phyloP scores from a whole-genome alignment of 2,888 invertebrate genomes.

The Lithophane socia region DNA sequence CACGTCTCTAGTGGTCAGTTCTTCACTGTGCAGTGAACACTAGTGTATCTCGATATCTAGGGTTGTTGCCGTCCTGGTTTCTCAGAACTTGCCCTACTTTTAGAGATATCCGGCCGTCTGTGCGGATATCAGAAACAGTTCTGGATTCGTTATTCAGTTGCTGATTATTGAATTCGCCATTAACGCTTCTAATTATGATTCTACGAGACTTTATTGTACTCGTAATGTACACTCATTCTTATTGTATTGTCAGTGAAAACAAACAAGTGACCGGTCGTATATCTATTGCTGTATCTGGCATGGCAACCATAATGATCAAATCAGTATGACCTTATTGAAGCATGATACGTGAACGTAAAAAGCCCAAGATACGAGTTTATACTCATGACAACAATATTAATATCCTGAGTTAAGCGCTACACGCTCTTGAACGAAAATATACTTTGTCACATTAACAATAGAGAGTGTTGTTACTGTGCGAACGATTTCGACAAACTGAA shows the following conservation, averaged over 20 bases:
- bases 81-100: constrained; percentile 60
- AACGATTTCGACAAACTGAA: constrained; percentile 56
- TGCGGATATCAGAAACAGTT: constrained; percentile 55
- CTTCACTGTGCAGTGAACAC: constrained; percentile 29
- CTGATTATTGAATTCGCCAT: constrained; percentile 21
- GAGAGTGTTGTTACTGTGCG: constrained; percentile 48
- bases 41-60: constrained; percentile 57
- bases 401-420: constrained; percentile 50
- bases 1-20: constrained; percentile 53
- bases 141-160: constrained; percentile 31
- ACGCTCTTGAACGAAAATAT: constrained; percentile 50
- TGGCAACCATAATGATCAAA: constrained; percentile 56
- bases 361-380: constrained; percentile 57
- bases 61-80: constrained; percentile 63
- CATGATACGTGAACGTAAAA: constrained; percentile 60
- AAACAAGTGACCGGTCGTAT: constrained; percentile 38
- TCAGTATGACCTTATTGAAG: constrained; percentile 60
- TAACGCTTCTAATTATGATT: constrained; percentile 27
- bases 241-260: constrained; percentile 43
- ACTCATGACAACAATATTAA: constrained; percentile 66
- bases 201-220: constrained; percentile 26
- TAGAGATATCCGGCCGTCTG: constrained; percentile 55
- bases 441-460: constrained; percentile 57
- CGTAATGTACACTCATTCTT: constrained; percentile 42
- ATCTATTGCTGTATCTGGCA: constrained; percentile 21